Base-by-base conservation (phyloP, 2,113 vertebrate genomes). In the Aegithalos caudatus region DNA sequence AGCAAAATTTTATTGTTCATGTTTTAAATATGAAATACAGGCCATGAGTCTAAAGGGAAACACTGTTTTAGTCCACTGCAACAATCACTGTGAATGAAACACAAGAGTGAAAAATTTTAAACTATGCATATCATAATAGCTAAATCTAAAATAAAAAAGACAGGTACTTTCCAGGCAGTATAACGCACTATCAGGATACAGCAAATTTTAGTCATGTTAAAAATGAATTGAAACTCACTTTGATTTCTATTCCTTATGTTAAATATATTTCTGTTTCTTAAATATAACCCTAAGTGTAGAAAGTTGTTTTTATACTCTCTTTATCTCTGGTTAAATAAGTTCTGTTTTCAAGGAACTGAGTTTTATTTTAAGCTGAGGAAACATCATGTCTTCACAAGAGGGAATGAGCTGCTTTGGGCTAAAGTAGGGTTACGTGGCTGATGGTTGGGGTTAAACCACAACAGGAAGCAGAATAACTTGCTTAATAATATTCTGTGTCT, bases 11-110 rank as follows among this genome's bases (percentile, higher is more conserved):
- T 88, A 91, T 31, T 50, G 57, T 56, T 91, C 11, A 3, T 57
- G 38, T 94, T 83, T 96, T 77, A 92, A 95, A 35, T 92, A 72
- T 78, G 47, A 95, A 92, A 88, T 89, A 51, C 5, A 31, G 48
- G 14, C 88, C 82, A 67, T 2, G 2, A 79, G 37, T 80, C 76
- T 96, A 91, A 96, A 90, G 94, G 91, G 81, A 95, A 94, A 92
- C 70, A 72, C 67, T 60, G 64, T 88, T 90, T 93, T 84, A 91
- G 57, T 87, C 81, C 96, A 62, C 82, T 66, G 5, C 38, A 96
- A 93, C 81, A 88, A 31, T 22, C 21, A 85, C 74, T 65, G 42
- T 77, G 67, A 96, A 91, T 92, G 81, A 97, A 97, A 96, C 58
- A 23, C 7, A 24, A 38, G 61, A 94, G 66, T 65, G 65, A 23